Conservation (phyloP, 2,113 vertebrate genomes). For the Archilochus colubris region DNA sequence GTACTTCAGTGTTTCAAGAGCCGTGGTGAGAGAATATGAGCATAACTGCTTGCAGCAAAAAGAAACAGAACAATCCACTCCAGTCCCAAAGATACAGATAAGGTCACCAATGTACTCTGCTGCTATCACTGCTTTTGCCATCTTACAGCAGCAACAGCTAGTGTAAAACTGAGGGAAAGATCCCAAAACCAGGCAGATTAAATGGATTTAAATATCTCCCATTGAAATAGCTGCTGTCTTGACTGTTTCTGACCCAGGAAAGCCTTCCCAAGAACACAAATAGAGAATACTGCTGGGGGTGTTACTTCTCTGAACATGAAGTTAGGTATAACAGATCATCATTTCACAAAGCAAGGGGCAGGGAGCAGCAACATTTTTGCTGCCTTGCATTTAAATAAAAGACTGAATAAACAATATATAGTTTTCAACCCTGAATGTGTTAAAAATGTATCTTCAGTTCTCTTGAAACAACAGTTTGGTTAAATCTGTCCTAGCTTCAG, state of each 20-base stretch:
- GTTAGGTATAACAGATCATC: background rate
- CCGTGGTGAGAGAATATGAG: background rate
- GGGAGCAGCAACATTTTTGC: background rate
- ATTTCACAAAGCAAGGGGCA: background rate
- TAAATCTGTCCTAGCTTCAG: background rate
- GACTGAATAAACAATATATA: fast-evolving
- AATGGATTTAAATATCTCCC: background rate
- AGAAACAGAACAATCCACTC: background rate
- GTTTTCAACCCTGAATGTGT: background rate
- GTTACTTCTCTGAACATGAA: fast-evolving
- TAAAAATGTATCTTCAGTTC: background rate
- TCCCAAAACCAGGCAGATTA: background rate
- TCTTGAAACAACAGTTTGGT: fast-evolving
- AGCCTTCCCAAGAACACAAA: background rate
- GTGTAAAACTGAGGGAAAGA: background rate
- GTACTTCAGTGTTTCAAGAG: background rate
- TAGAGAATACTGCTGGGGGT: background rate
- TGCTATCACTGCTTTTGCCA: background rate
- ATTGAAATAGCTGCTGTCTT: background rate
- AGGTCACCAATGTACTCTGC: background rate
- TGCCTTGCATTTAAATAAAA: background rate
- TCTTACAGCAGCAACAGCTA: background rate
- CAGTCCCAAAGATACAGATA: background rate
- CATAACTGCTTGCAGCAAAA: background rate
- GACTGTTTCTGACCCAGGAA: background rate